phyloP scores from a whole-genome alignment of 2,888 invertebrate genomes.

The Idaea straminata region DNA sequence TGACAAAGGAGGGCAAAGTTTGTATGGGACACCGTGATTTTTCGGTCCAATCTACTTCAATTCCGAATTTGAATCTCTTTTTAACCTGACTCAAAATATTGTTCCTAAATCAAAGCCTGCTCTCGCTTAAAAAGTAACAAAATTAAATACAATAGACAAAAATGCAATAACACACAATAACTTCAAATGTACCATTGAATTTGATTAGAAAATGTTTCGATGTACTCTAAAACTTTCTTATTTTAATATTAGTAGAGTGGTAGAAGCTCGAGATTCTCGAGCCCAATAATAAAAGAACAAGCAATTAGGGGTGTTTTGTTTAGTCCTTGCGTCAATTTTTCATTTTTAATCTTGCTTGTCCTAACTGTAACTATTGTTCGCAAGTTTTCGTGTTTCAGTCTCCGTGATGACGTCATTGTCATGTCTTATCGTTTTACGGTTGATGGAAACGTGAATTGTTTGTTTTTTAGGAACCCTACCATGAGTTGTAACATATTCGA shows the following conservation, averaged over 20 bases:
- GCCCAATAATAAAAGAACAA: conserved; percentile 21
- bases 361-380: conserved; percentile 45
- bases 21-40: no score
- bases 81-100: no score
- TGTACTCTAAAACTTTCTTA: not conserved
- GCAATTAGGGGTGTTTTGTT: conserved; percentile 63
- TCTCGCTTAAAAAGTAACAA: no score
- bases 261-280: not conserved
- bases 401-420: conserved; percentile 45
- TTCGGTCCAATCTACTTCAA: no score
- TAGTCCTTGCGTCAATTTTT: conserved; percentile 48
- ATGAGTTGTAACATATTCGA: not conserved
- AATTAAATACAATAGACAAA: no score
- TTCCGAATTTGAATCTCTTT: no score
- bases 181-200: no score
- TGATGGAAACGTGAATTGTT: conserved; percentile 31
- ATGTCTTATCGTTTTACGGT: conserved; percentile 40
- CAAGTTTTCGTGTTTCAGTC: conserved; percentile 41
- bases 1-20: no score
- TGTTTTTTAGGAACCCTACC: conserved; percentile 12
- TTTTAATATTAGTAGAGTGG: not conserved
- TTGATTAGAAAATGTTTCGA: no score
- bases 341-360: conserved; percentile 52
- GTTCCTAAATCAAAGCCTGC: no score
- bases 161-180: no score